Evolutionary conservation across 2,888 invertebrate genomes (phyloP), one percentile per base, ranked within the genome.

Genomic region (Hylaea fasciaria): DNA sequence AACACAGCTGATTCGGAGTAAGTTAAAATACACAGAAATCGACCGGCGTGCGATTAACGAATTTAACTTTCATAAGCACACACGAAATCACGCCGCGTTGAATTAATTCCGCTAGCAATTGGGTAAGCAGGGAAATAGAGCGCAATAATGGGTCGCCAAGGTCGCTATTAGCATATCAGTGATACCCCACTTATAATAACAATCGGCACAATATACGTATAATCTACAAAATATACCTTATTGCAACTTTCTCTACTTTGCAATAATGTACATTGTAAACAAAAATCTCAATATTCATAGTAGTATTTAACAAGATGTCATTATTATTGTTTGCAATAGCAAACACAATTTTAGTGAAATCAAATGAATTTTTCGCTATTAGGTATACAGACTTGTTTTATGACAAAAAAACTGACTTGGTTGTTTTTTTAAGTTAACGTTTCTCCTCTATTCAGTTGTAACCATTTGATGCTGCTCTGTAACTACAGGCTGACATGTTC

Each of bases 51-150:
- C 57, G 52, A 64, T 65, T 64, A 64, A 63, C 59, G 46, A 63
- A 66, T 68, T 66, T 71, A 68, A 68, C 62, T 70, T 62, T 63
- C 49, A 64, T 66, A 66, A 66, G 62, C 57, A 71, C 65, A 69
- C 67, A 69, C 45, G 53, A 44, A 59, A 63, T 57, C 49, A 61
- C 39, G 16, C 29, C 48, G 54, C 47, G 59, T 65, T 32, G 54
- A 62, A 62, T 65, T 68, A 62, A 68, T 69, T 65, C 47, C 40
- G 13, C 45, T 61, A 48, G 44, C 53, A 41, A 46, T 37, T n/a
- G 37, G 10, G 10, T n/a, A 39, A 11, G n/a, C 10, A 37, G 32
- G 1, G 9, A 12, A 37, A 37, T 37, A 12, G n/a, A 37, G 12
- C 12, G 37, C n/a, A n/a, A 5, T 37, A 37, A 1, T 12, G 1